Conservation (phyloP, 2,888 invertebrate species). For the Rutpela maculata region DNA sequence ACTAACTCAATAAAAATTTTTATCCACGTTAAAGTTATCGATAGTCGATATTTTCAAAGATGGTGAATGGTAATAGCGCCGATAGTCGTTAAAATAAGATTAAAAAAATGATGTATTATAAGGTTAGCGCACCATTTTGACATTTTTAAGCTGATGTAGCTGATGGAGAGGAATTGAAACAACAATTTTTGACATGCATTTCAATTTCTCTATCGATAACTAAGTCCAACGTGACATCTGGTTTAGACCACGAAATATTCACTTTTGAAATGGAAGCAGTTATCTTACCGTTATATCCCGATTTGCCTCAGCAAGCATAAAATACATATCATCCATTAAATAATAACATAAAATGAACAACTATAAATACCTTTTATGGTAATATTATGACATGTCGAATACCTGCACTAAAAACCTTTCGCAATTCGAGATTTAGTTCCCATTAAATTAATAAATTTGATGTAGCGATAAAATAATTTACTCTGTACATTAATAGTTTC, state of each 20-base stretch:
- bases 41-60: too few relatives aligned
- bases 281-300: neutral
- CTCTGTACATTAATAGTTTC: slow-evolving; percentile 38
- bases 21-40: too few relatives aligned
- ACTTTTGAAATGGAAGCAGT: neutral
- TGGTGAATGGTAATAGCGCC: too few relatives aligned
- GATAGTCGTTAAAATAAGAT: too few relatives aligned
- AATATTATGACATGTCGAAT: slow-evolving; percentile 25
- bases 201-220: too few relatives aligned
- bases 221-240: too few relatives aligned
- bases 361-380: slow-evolving; percentile 13
- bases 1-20: too few relatives aligned
- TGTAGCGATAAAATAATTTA: slow-evolving; percentile 45
- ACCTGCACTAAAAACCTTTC: slow-evolving; percentile 22
- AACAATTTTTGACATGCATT: too few relatives aligned
- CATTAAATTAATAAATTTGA: slow-evolving; percentile 29
- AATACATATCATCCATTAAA: neutral
- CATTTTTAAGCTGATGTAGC: too few relatives aligned
- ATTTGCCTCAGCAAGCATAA: neutral
- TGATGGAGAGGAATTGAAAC: too few relatives aligned
- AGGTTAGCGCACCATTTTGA: too few relatives aligned
- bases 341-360: slow-evolving; percentile 1
- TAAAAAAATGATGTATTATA: too few relatives aligned
- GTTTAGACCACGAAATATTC: neutral
- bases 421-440: slow-evolving; percentile 14